Evolutionary conservation across 2,888 invertebrate species (phyloP).

Genomic region (Lepidocyrtoides sp.): DNA sequence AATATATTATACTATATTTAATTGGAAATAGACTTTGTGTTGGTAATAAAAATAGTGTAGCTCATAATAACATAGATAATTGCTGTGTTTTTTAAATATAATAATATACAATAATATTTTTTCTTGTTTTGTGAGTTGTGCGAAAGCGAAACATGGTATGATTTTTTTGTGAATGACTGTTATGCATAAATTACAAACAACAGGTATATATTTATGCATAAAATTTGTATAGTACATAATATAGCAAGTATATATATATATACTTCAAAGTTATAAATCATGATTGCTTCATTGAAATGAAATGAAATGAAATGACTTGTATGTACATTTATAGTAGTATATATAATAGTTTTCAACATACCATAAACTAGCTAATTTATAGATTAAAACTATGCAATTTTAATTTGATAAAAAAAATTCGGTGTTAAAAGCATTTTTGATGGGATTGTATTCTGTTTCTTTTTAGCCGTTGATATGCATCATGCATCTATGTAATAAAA

Average conservation of each 20-base stretch:
- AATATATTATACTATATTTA: background rate
- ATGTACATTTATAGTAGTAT: constrained; percentile 5
- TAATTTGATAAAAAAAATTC: background rate
- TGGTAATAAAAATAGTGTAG: constrained; percentile 29
- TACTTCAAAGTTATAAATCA: constrained; percentile 2
- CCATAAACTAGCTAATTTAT: background rate
- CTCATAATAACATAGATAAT: background rate
- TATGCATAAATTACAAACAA: background rate
- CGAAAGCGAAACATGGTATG: constrained; percentile 36
- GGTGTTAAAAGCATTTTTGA: background rate
- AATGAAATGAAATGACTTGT: background rate
- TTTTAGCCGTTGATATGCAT: background rate
- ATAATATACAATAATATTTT: constrained; percentile 9
- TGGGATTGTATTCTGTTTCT: background rate
- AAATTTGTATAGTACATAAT: too few relatives aligned
- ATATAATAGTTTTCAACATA: too few relatives aligned
- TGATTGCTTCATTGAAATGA: constrained; percentile 35
- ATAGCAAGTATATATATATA: too few relatives aligned
- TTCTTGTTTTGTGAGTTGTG: constrained; percentile 21
- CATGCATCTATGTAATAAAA: background rate
- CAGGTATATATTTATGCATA: too few relatives aligned
- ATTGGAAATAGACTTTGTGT: constrained; percentile 26
- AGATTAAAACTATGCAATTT: background rate
- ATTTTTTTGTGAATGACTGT: constrained; percentile 12
- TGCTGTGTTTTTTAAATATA: background rate